A percentile compares a stretch with the other conserved stretches of the same genome.
These are phyloP conservation scores for Ibidorhyncha struthersii DNA, from an alignment of 2,113 vertebrate species.

Conservation along the genomic window DNA sequence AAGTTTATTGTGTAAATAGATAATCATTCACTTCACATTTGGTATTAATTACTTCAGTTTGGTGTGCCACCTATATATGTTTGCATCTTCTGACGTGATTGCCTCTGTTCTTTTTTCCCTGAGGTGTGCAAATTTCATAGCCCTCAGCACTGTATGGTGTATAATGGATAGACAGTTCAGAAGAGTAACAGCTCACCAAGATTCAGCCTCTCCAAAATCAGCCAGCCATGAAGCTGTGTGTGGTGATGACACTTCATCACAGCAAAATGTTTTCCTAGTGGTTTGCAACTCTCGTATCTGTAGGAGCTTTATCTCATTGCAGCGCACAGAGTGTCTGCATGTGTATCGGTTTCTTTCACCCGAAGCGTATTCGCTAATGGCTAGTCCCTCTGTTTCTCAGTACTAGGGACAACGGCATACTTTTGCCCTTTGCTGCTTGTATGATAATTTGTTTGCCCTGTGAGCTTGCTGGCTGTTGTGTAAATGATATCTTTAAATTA, in stretches of 20 bases:
- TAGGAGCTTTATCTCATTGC: slow-evolving; percentile 13
- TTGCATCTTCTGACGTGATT: rapidly evolving
- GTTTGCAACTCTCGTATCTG: background rate
- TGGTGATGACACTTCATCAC: slow-evolving; percentile 38
- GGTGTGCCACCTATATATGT: background rate
- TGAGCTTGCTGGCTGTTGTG: background rate
- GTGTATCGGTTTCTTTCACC: background rate
- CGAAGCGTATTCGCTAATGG: background rate
- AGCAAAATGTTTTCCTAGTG: slow-evolving; percentile 11
- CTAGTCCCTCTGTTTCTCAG: background rate
- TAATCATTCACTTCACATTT: background rate
- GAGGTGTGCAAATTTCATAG: background rate
- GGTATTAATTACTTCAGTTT: background rate
- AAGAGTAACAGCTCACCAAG: background rate
- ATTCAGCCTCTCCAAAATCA: slow-evolving; percentile 16
- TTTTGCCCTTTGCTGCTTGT: background rate
- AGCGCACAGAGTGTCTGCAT: background rate
- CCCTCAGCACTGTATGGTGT: rapidly evolving
- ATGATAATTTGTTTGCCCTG: background rate
- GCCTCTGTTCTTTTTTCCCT: background rate
- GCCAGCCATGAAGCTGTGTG: background rate
- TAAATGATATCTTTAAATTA: background rate
- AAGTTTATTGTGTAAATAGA: background rate
- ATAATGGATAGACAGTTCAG: background rate
- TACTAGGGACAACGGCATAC: background rate